phyloP scores from a whole-genome alignment of 2,888 invertebrate genomes.

The Catocala sponsa region DNA sequence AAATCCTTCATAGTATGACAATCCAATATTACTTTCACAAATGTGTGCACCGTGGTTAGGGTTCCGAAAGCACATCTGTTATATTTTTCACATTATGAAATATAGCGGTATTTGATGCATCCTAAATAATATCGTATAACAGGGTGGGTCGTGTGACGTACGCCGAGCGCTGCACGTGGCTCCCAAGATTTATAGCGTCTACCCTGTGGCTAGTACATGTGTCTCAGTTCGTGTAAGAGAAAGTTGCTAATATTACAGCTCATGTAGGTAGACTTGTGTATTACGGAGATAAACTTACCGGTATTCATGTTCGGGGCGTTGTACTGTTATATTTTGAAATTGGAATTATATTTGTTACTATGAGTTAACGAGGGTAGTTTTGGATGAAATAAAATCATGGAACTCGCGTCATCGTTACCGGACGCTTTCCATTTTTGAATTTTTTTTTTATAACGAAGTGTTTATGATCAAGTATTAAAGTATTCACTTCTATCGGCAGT shows the following conservation, averaged over 20 bases:
- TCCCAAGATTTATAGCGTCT: constrained; percentile 49
- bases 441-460: no score
- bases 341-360: neutral
- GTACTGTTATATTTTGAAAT: neutral
- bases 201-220: constrained; percentile 41
- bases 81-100: constrained; percentile 23
- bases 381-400: no score
- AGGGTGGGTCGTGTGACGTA: constrained; percentile 32
- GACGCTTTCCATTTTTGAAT: no score
- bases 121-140: constrained; percentile 42
- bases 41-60: neutral
- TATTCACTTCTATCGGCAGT: no score
- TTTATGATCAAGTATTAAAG: no score
- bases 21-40: neutral
- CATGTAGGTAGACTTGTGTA: constrained; percentile 20
- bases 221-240: constrained; percentile 44
- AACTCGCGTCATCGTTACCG: no score
- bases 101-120: constrained; percentile 38
- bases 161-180: constrained; percentile 40
- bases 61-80: constrained; percentile 9
- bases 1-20: neutral
- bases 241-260: constrained; percentile 48
- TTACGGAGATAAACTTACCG: constrained; percentile 4
- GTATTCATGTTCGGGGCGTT: constrained; percentile 2
- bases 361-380: no score